A percentile compares a stretch with the other conserved stretches of the same genome.
phyloP scores from a whole-genome alignment of 2,113 vertebrate genomes.

The Chionomys nivalis region DNA sequence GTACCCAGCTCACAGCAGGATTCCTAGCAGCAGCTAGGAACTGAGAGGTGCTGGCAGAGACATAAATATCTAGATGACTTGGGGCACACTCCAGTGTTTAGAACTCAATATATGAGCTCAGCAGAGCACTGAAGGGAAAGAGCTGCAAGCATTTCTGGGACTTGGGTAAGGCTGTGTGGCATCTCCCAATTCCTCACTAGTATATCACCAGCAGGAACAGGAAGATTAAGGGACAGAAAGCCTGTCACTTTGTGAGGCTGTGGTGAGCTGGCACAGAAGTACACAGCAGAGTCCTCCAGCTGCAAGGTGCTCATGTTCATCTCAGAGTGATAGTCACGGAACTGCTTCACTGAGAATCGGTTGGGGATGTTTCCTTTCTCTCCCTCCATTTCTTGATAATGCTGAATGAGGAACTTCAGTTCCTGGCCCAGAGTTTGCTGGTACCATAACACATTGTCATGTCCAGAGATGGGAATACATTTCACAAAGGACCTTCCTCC shows the following conservation, averaged over 20 bases:
- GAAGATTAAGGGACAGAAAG: conserved; percentile 13
- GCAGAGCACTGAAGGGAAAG: neutral
- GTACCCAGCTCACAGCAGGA: no score
- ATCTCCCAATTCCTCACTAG: rapidly evolving
- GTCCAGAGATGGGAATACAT: no score
- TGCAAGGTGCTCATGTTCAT: no score
- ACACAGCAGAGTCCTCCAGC: no score
- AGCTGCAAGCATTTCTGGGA: neutral
- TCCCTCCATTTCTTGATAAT: neutral
- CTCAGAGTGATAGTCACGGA: no score
- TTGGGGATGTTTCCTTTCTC: neutral
- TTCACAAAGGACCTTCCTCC: no score
- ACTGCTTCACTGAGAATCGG: no score
- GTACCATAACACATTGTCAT: no score
- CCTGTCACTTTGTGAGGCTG: neutral
- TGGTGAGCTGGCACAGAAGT: neutral
- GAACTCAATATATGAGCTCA: neutral
- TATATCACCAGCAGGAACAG: no score
- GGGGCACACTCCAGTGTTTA: rapidly evolving
- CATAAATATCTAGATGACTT: rapidly evolving
- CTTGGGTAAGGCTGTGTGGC: neutral
- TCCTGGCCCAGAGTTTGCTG: no score
- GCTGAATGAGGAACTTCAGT: no score
- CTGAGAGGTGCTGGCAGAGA: neutral
- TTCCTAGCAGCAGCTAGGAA: no score